Percentiles rank a stretch among this genome's conserved stretches.
These are phyloP conservation scores for Hyposoter dolosus DNA, from an alignment of 2,888 invertebrate genomes.

Conservation along the genomic window DNA sequence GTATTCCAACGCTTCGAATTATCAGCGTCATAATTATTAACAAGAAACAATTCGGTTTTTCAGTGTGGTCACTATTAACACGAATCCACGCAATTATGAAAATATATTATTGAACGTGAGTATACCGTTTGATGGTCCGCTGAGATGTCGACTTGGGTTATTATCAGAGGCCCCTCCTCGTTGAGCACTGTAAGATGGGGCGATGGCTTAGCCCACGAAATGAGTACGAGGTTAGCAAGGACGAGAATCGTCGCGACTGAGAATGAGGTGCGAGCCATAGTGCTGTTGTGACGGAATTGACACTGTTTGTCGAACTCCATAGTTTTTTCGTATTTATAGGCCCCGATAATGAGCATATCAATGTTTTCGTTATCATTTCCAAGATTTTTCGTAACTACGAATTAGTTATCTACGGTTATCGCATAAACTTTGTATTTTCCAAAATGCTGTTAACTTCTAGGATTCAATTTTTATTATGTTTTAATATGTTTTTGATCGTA, in stretches of 20 bases:
- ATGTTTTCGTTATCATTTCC: neutral
- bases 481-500: too few species aligned
- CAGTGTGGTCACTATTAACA: too few species aligned
- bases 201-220: constrained; percentile 41
- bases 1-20: too few species aligned
- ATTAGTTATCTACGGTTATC: neutral
- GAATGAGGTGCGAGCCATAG: constrained; percentile 13
- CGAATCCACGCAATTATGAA: too few species aligned
- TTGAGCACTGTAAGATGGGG: constrained; percentile 71
- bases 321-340: neutral
- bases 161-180: constrained; percentile 67
- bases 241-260: constrained; percentile 24
- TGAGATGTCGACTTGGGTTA: constrained; percentile 73
- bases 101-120: neutral
- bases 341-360: neutral
- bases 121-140: constrained; percentile 68
- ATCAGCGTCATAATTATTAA: too few species aligned
- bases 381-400: neutral
- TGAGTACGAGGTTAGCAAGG: constrained; percentile 17
- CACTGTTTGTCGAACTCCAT: neutral
- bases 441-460: too few species aligned
- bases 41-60: too few species aligned
- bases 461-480: too few species aligned
- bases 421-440: too few species aligned
- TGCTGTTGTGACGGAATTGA: neutral